Evolutionary conservation across 1,140 invertebrate species (phyloP), one percentile per base, ranked within the genome.

Genomic region (Drosophila paulistorum): DNA sequence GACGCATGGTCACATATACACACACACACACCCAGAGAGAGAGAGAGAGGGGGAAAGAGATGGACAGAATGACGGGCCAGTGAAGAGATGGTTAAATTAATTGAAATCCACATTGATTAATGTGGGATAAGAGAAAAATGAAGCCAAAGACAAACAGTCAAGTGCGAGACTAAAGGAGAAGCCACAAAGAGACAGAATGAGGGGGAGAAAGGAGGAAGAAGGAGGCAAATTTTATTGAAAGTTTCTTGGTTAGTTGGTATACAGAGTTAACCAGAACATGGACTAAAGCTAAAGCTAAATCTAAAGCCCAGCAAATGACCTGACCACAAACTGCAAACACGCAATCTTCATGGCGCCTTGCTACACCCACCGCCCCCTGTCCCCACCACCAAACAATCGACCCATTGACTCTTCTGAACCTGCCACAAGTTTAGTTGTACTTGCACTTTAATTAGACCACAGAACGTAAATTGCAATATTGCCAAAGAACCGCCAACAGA

Each of bases 61-160:
- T 11, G 65, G 37, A 39, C 37, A 39, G 37, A 39, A 39, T 74
- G 75, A 71, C 80, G 74, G 84, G 77, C 86, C 65, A 89, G 72
- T 83, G 79, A 86, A 83, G 84, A 89, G 80, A 89, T 89, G 83
- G 83, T 84, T 89, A 89, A 87, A 87, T 87, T 87, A 87, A 87
- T 87, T 87, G 84, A 87, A 87, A 87, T 89, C 80, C 84, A 89
- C 84, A 89, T 87, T 87, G 84, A 87, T 87, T 87, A 87, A 87
- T 87, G 84, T 89, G 84, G 77, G 84, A 87, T 84, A 74, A 76
- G 71, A 80, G 72, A 89, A 72, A 76, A 75, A 80, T 79, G 68
- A 79, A 82, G 76, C 72, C 72, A 76, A 75, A 70, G 72, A 68
- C 74, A 77, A 57, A 70, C 57, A 59, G 54, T 37, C 33, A 76